Evolutionary conservation across 2,797 vertebrate genomes (phyloP), one percentile per base, ranked within the genome.

Genomic region (Acestrorhynchus altus): DNA sequence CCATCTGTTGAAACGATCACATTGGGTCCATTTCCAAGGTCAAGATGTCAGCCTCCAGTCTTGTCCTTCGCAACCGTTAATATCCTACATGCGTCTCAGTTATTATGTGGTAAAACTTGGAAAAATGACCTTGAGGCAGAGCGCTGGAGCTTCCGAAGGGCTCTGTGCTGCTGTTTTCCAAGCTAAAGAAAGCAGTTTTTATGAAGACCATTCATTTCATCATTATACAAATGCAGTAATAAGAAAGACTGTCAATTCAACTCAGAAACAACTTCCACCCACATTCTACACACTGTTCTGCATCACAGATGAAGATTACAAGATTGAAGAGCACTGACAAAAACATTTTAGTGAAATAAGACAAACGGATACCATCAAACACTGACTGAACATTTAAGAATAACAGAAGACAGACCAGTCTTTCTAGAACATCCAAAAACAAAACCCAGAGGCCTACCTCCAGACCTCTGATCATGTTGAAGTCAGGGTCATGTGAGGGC

Each of bases 41-140:
- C 67, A 54, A 28, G 75, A 52, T n/a, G 47, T 44, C 28, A 60
- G 16, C 8, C 16, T 60, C 54, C 54, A 57, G 22, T 26, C 54
- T 57, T 39, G 35, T 35, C 16, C 56, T 60, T 18, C 57, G 35
- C n/a, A 35, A 31, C 46, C 8, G 60, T 40, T 56, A 24, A 60
- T 47, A 49, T 69, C 35, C 40, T 61, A 40, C 60, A 72, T 35
- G 39, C 7, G 12, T 49, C 76, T 16, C 10, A 40, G 49, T 65
- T 64, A 72, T 72, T 78, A 71, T 78, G 76, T 65, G 76, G 76
- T 77, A 44, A 54, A 52, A 20, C 54, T 9, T 11, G 54, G 49
- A 54, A 11, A 26, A 52, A 59, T 8, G 52, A 59, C 74, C 64
- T 39, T 57, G 64, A 40, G 52, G 67, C 26, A 40, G 51, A 39